Evolutionary conservation across 1,140 invertebrate species (phyloP).

Genomic region (Drosophila ficusphila): DNA sequence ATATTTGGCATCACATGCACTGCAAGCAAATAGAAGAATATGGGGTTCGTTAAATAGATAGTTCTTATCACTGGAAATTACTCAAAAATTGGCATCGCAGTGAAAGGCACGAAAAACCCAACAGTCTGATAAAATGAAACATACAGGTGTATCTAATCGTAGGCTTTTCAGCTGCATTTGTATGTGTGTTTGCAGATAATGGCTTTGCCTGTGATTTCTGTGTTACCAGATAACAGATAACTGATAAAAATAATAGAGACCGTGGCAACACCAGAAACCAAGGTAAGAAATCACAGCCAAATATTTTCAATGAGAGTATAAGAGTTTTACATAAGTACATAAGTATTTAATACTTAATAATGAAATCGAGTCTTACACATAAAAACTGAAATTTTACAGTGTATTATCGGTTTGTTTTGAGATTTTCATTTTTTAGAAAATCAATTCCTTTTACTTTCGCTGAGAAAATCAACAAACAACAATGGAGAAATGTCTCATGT

Average conservation of each 20-base stretch:
- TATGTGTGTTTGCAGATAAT: conserved; percentile 33
- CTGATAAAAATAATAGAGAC: conserved; percentile 6
- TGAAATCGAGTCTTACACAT: too few relatives aligned
- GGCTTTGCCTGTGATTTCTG: conserved; percentile 52
- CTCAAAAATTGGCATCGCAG: conserved; percentile 34
- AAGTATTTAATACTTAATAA: neutral
- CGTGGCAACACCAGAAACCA: neutral
- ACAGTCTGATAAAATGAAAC: conserved; percentile 35
- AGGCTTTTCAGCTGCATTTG: conserved; percentile 16
- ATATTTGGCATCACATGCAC: conserved; percentile 72
- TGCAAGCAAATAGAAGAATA: conserved; percentile 41
- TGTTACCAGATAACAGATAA: conserved; percentile 34
- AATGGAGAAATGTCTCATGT: neutral
- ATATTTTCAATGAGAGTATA: neutral
- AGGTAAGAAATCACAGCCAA: neutral
- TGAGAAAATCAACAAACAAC: neutral
- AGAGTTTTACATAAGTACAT: too few relatives aligned
- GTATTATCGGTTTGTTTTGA: too few relatives aligned
- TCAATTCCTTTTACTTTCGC: neutral
- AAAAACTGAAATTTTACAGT: too few relatives aligned
- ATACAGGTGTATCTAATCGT: conserved; percentile 49
- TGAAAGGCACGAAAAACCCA: conserved; percentile 7
- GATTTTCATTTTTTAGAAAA: neutral
- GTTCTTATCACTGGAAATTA: conserved; percentile 36
- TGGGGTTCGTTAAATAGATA: neutral